phyloP scores from a whole-genome alignment of 1,140 invertebrate genomes.

The Drosophila watanabei region DNA sequence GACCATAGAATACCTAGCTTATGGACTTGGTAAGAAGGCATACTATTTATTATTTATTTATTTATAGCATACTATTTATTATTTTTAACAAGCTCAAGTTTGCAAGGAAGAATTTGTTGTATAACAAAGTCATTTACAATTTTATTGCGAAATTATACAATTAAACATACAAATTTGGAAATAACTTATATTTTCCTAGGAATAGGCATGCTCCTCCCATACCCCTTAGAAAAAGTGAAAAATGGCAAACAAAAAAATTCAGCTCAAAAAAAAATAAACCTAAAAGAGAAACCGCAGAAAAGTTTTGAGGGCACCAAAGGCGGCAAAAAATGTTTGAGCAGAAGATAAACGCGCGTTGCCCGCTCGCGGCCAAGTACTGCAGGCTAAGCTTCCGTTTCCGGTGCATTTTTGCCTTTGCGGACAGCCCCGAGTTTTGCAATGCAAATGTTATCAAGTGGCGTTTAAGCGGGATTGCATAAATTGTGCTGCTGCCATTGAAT shows the following conservation, averaged over 20 bases:
- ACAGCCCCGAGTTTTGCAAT: slow-evolving; percentile 57
- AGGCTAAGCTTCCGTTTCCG: slow-evolving; percentile 76
- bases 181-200: background rate
- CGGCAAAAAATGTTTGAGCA: slow-evolving; percentile 68
- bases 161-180: background rate
- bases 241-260: background rate
- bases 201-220: background rate
- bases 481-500: slow-evolving; percentile 28
- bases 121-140: too few relatives aligned
- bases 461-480: slow-evolving; percentile 51
- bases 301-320: slow-evolving; percentile 41
- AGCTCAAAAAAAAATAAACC: background rate
- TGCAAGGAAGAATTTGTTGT: too few relatives aligned
- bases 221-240: slow-evolving; percentile 7
- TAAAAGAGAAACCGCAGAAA: slow-evolving; percentile 59
- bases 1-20: background rate
- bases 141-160: background rate
- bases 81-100: too few relatives aligned
- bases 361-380: slow-evolving; percentile 23
- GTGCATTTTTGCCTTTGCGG: slow-evolving; percentile 44
- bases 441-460: slow-evolving; percentile 74
- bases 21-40: too few relatives aligned
- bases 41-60: too few relatives aligned
- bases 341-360: slow-evolving; percentile 55
- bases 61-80: too few relatives aligned